A percentile compares a stretch with the other conserved stretches of the same genome.
phyloP scores from a whole-genome alignment of 23 tunicate species.

The Clavelina lepadiformis region DNA sequence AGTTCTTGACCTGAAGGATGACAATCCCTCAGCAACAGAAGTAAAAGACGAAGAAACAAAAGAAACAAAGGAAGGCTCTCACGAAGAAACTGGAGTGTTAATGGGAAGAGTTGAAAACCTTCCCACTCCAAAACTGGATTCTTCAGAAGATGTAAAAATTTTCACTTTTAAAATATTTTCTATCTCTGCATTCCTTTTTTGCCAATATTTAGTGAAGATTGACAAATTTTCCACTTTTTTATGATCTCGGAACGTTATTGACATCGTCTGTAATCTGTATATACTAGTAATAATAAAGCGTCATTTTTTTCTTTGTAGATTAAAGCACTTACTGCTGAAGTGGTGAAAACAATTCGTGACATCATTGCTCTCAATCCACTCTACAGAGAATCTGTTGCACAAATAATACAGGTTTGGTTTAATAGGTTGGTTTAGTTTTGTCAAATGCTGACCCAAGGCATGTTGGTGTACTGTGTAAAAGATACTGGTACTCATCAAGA shows the following conservation, averaged over 20 bases:
- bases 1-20: constrained; percentile 7
- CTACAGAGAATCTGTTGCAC: constrained; percentile 97
- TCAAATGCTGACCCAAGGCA: too few relatives aligned
- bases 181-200: background rate
- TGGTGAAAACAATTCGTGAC: constrained; percentile 79
- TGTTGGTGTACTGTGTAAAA: too few relatives aligned
- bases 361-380: constrained; percentile 87
- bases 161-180: background rate
- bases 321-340: constrained; percentile 96
- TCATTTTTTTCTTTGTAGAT: constrained; percentile 24
- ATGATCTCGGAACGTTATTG: too few relatives aligned
- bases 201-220: background rate
- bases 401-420: constrained; percentile 74
- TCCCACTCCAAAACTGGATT: constrained; percentile 18
- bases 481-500: too few relatives aligned
- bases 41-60: background rate
- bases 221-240: background rate
- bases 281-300: background rate
- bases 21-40: background rate
- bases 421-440: too few relatives aligned
- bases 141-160: constrained; percentile 57
- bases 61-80: background rate
- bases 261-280: background rate
- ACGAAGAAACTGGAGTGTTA: constrained; percentile 10
- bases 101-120: constrained; percentile 83